These are phyloP conservation scores for Mechanitis mazaeus DNA, from an alignment of 2,888 invertebrate genomes.

Conservation along the genomic window DNA sequence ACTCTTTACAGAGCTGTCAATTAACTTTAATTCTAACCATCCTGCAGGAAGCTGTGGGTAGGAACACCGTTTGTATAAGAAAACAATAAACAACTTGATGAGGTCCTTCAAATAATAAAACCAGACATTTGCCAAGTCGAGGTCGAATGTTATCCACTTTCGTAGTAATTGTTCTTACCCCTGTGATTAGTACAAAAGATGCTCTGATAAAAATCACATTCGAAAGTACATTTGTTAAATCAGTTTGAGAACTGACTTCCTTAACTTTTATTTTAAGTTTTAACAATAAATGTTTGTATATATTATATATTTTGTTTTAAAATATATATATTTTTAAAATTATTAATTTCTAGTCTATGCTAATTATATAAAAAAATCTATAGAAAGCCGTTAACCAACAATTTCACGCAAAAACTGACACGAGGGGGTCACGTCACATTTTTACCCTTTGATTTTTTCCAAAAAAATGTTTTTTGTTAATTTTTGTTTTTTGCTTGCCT, in stretches of 20 bases:
- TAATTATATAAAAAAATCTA: neutral
- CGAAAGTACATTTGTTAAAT: slow-evolving; percentile 37
- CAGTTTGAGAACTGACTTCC: slow-evolving; percentile 27
- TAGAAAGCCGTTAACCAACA: slow-evolving; percentile 26
- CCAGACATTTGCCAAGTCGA: slow-evolving; percentile 54
- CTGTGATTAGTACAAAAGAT: slow-evolving; percentile 56
- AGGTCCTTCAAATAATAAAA: slow-evolving; percentile 56
- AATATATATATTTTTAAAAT: too few relatives aligned
- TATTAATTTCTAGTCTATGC: too few relatives aligned
- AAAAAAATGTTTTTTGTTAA: slow-evolving; percentile 39
- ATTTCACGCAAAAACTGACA: slow-evolving; percentile 21
- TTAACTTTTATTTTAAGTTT: slow-evolving; percentile 14
- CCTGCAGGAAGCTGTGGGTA: too few relatives aligned
- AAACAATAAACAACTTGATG: slow-evolving; percentile 62
- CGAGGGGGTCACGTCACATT: slow-evolving; percentile 21
- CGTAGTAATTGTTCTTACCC: slow-evolving; percentile 63
- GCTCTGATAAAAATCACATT: slow-evolving; percentile 61
- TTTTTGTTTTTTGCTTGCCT: slow-evolving; percentile 33
- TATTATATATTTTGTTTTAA: slow-evolving; percentile 1
- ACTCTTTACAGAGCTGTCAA: too few relatives aligned
- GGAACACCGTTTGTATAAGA: slow-evolving; percentile 43
- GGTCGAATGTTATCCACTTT: slow-evolving; percentile 44
- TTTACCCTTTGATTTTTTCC: slow-evolving; percentile 47
- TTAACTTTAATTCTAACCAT: too few relatives aligned
- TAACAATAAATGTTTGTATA: slow-evolving; percentile 13